Conservation (phyloP, 2,113 vertebrate genomes). For the Megatriorchis doriae region DNA sequence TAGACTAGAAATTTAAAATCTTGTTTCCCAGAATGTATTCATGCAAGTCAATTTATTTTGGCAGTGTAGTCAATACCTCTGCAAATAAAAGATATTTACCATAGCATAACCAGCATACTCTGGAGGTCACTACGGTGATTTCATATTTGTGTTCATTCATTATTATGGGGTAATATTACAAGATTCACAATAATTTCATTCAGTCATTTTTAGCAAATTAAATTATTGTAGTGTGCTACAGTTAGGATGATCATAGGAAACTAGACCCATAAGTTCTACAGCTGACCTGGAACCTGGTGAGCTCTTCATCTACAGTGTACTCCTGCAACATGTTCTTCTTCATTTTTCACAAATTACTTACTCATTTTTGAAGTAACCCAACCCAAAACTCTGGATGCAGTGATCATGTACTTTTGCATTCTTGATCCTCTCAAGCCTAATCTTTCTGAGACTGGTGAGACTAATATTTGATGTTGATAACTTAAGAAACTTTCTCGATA, state of each 20-base stretch:
- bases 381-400: background rate
- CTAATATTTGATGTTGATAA: background rate
- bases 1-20: slow-evolving; percentile 53
- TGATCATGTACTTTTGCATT: background rate
- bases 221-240: background rate
- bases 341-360: background rate
- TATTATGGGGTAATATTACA: background rate
- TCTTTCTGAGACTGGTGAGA: background rate
- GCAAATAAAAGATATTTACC: slow-evolving; percentile 31
- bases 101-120: background rate
- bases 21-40: slow-evolving; percentile 41
- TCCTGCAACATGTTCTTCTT: background rate
- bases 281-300: background rate
- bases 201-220: background rate
- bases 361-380: background rate
- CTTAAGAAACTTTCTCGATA: background rate
- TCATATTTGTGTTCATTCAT: background rate
- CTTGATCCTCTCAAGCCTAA: background rate
- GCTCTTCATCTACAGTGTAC: background rate
- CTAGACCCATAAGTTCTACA: background rate
- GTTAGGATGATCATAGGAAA: background rate
- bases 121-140: slow-evolving; percentile 10
- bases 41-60: slow-evolving; percentile 41
- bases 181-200: background rate
- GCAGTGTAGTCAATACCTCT: slow-evolving; percentile 27